Percentiles rank a stretch among this genome's conserved stretches.
phyloP scores from a whole-genome alignment of 2,888 invertebrate genomes.

The Rhopalosiphum nymphaeae region DNA sequence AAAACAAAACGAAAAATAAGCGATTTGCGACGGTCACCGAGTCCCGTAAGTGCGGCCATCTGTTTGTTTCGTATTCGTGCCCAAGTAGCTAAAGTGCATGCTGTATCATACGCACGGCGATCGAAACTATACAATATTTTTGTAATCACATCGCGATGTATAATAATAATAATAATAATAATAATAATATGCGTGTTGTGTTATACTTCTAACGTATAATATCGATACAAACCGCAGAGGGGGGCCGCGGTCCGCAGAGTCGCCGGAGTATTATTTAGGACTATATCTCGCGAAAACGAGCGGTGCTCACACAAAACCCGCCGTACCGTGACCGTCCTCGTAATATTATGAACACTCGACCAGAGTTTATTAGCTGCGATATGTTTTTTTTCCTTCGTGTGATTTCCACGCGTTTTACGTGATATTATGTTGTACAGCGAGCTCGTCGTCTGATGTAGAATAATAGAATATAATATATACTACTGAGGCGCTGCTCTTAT shows the following conservation, averaged over 20 bases:
- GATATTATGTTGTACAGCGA: not conserved
- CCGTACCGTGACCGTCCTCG: conserved; percentile 2
- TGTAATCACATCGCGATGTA: not conserved
- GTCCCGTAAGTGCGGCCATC: not conserved
- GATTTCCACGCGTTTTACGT: not conserved
- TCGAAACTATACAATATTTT: not conserved
- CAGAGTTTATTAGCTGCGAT: conserved; percentile 29
- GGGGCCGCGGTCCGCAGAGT: not conserved
- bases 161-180: not conserved
- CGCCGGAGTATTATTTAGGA: conserved; percentile 1
- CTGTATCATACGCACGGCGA: not conserved
- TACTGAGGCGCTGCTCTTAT: not conserved
- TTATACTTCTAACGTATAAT: not conserved
- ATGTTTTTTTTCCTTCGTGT: not conserved
- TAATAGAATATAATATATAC: too few species aligned
- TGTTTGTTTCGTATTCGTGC: not conserved
- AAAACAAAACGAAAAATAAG: not conserved
- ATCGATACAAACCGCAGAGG: not conserved
- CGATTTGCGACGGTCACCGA: not conserved
- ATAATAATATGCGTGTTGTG: not conserved
- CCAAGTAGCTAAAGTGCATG: not conserved
- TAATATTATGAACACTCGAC: not conserved
- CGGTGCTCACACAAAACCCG: conserved; percentile 32
- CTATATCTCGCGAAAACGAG: not conserved
- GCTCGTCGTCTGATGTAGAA: too few species aligned